Base-by-base conservation (phyloP, 2,113 vertebrate species). In the Callochromis pleurospilus region DNA sequence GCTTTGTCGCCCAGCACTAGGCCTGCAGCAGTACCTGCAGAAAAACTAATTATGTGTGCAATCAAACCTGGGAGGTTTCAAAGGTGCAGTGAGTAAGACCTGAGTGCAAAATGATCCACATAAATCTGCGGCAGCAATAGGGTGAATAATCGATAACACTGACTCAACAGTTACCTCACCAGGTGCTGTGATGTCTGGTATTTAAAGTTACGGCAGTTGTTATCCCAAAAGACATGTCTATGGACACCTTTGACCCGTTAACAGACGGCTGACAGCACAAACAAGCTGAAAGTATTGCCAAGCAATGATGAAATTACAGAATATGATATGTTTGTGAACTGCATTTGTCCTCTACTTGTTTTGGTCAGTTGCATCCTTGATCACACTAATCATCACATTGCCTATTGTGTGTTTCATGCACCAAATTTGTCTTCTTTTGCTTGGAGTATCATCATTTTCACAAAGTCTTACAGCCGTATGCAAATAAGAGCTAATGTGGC, bases 1-100 rank as follows among this genome's bases (percentile, higher is more conserved):
- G 75, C 82, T 81, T 65, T 62, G 73, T 51, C 70, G 80, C 70
- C 80, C 65, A n/a, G 68, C 83, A 45, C 15, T 55, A 29, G 56
- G 79, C 89, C 86, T 80, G 83, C 19, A 40, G 90, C 62, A 47
- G 60, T 24, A 89, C 80, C 80, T 85, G 86, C 86, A 84, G 86
- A 90, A 89, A 83, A 89, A 62, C 17, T 75, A 91, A 89, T 90
- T 91, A 88, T 86, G 86, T 51, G 55, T 49, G 85, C 88, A 85
- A 90, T 91, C 56, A 73, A 79, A 89, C 11, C 85, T 45, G 49
- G 80, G 79, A 83, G 77, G 77, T 86, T 90, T 86, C 56, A 88
- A 82, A 84, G 79, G 84, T 77, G 58, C 55, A 85, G 80, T 81
- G 81, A 90, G 87, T 49, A 36, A 82, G 47, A 80, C 21, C 51